A percentile compares a stretch with the other conserved stretches of the same genome.
Evolutionary conservation across 2,113 vertebrate species (phyloP).

Genomic region (Gopherus evgoodei): DNA sequence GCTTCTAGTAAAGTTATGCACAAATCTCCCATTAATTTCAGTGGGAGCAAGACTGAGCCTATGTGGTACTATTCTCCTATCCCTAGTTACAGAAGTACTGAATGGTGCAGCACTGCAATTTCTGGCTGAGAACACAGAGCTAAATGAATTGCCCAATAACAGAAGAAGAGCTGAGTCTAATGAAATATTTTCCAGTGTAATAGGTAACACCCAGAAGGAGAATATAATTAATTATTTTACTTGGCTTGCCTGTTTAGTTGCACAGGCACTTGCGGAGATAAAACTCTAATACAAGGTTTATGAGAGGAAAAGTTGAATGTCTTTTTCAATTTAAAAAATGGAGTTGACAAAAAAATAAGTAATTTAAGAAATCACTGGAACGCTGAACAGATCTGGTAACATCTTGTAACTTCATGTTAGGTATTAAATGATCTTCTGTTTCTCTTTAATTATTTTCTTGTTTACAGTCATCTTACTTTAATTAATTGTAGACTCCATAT

Average conservation of each 20-base stretch:
- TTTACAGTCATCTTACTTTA: background rate
- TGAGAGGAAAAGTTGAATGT: background rate
- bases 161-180: background rate
- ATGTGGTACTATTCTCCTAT: background rate
- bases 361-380: fast-evolving
- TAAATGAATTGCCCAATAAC: fast-evolving
- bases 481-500: background rate
- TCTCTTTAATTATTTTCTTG: background rate
- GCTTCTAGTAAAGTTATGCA: background rate
- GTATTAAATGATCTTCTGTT: fast-evolving
- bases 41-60: fast-evolving
- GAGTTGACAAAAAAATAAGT: background rate
- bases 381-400: fast-evolving
- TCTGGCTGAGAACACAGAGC: background rate
- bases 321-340: background rate
- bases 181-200: fast-evolving
- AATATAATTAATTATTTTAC: background rate
- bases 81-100: background rate
- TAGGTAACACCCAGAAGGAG: background rate
- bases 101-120: background rate
- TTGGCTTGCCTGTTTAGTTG: fast-evolving
- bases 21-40: background rate
- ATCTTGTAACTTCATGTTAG: background rate
- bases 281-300: background rate
- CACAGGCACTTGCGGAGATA: background rate